Conservation (phyloP, 1,140 invertebrate genomes). For the Littorina saxatilis region DNA sequence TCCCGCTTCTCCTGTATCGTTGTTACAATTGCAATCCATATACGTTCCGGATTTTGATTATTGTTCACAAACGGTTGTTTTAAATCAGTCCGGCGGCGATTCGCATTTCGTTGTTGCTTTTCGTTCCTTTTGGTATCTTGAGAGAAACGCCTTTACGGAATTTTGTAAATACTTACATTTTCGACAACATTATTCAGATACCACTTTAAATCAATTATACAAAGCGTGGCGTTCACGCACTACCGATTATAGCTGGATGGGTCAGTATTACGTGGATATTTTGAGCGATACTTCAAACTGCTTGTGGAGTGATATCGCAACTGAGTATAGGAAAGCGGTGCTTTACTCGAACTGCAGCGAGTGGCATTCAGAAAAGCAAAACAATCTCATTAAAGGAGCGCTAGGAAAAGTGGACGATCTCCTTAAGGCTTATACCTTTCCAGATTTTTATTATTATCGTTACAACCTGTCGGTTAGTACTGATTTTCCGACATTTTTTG, state of each 20-base stretch:
- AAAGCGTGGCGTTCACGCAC: background rate
- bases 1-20: background rate
- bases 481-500: background rate
- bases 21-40: background rate
- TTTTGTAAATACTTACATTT: background rate
- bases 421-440: background rate
- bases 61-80: no score
- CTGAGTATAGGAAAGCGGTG: background rate
- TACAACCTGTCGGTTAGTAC: background rate
- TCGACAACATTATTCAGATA: background rate
- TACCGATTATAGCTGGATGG: background rate
- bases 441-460: background rate
- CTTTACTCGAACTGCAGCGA: background rate
- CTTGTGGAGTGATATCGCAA: background rate
- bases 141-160: background rate
- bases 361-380: background rate
- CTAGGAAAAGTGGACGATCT: background rate
- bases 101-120: background rate
- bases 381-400: background rate
- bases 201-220: background rate
- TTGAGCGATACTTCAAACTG: background rate
- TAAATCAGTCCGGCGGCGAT: background rate
- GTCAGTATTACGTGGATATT: background rate
- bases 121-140: no score
- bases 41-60: background rate